Conservation (phyloP, 2,888 invertebrate genomes). For the Orthosia gothica region DNA sequence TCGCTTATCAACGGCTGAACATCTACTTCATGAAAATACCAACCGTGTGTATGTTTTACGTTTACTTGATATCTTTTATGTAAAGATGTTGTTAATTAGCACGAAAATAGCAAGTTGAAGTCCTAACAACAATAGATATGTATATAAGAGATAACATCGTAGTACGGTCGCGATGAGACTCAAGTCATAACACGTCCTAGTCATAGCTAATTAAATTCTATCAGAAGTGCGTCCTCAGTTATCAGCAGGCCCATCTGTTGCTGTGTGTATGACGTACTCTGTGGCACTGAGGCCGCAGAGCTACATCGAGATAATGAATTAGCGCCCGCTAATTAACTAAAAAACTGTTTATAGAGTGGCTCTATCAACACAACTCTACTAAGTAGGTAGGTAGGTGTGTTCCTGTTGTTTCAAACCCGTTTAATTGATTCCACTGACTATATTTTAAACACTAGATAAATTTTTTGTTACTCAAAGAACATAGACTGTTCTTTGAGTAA, state of each 20-base stretch:
- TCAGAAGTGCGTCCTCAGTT: slow-evolving; percentile 28
- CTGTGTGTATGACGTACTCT: slow-evolving; percentile 19
- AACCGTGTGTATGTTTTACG: slow-evolving; percentile 19
- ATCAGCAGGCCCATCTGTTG: slow-evolving; percentile 49
- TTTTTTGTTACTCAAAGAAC: slow-evolving; percentile 27
- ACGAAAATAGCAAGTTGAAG: slow-evolving; percentile 23
- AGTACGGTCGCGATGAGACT: slow-evolving; percentile 7
- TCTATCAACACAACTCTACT: slow-evolving; percentile 30
- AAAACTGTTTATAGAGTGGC: slow-evolving; percentile 43
- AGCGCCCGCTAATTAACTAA: slow-evolving; percentile 58
- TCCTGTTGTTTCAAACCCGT: slow-evolving; percentile 35
- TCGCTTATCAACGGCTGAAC: slow-evolving; percentile 40
- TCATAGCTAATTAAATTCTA: slow-evolving; percentile 36
- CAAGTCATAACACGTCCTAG: slow-evolving; percentile 24
- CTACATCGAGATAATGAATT: slow-evolving; percentile 51
- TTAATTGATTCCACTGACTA: slow-evolving; percentile 34
- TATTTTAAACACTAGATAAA: slow-evolving; percentile 7
- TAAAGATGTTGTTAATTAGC: slow-evolving; percentile 11
- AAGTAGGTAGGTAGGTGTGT: background rate
- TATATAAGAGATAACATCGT: slow-evolving; percentile 20
- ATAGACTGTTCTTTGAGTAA: too few species aligned
- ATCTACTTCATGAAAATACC: slow-evolving; percentile 37
- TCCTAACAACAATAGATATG: slow-evolving; percentile 23
- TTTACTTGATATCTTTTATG: slow-evolving; percentile 4
- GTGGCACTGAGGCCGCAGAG: slow-evolving; percentile 34